Conservation (phyloP, 2,113 vertebrate species). For the Cebus imitator region DNA sequence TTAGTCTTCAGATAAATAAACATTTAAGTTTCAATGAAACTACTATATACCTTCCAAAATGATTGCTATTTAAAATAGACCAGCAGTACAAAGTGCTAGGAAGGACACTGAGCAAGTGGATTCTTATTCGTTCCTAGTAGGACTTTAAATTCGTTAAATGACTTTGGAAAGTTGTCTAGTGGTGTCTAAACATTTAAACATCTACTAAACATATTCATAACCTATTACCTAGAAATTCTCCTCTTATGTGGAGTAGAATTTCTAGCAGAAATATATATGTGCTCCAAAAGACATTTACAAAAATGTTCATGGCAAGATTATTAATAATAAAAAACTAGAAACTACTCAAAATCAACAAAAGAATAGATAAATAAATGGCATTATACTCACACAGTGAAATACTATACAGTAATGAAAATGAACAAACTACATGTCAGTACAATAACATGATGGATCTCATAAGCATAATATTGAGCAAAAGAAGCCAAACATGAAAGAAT, state of each 20-base stretch:
- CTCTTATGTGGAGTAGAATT: neutral
- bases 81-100: neutral
- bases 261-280: neutral
- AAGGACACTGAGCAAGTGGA: neutral
- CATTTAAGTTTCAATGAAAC: neutral
- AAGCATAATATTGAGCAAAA: neutral
- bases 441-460: neutral
- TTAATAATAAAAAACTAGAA: constrained; percentile 25
- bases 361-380: neutral
- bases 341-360: neutral
- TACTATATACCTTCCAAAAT: neutral
- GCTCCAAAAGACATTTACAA: neutral
- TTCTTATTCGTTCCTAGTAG: neutral
- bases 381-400: neutral
- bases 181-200: neutral
- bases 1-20: neutral
- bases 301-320: neutral
- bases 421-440: neutral
- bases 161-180: neutral
- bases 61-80: neutral
- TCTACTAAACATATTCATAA: neutral
- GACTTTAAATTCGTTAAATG: neutral
- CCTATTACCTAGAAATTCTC: neutral
- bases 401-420: neutral
- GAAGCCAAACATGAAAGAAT: neutral